Evolutionary conservation across 2,888 invertebrate genomes (phyloP), one percentile per base, ranked within the genome.

Genomic region (Drosophila stalkeri): DNA sequence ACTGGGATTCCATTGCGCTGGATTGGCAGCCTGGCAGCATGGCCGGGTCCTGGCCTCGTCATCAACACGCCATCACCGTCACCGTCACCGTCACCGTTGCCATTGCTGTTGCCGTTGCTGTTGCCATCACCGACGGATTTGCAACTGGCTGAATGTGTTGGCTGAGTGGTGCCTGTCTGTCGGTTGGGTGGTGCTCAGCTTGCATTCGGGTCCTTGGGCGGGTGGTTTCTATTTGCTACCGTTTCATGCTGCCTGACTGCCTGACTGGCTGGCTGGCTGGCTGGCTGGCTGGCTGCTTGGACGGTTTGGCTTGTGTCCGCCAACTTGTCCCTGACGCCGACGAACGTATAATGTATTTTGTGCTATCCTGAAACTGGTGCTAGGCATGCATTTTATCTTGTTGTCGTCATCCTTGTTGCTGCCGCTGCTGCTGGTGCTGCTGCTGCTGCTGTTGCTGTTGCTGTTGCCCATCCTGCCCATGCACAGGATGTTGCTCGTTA

Each of bases 401-500:
- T 84, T 84, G 84, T 85, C 89, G 79, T 89, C 89, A 74, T 84
- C 84, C 81, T 89, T 72, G 83, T 71, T 72, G 80, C 57, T 60
- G 46, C 23, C 54, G 27, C 47, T 44, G 44, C 7, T 12, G 18
- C 43, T 43, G 9, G 11, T 18, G 8, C 18, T 47, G 16, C 9
- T 16, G 43, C 43, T 51, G 43, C 11, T 18, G 3, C 43, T 18
- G 11, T 11, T 27, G n/a, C 44, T n/a, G 44, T 20, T 55, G 46
- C 44, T n/a, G 23, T 7, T 43, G 35, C 20, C 27, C 43, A 33
- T 39, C 41, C 43, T 51, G 68, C 72, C 81, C 72, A 66, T 81
- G 89, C 80, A 81, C 85, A 85, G 85, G 85, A 85, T 85, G 89
- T 89, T 86, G 85, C 85, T 85, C 87, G 85, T 89, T 85, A 85